Conservation (phyloP, 2,113 vertebrate species). For the Pagrus major region DNA sequence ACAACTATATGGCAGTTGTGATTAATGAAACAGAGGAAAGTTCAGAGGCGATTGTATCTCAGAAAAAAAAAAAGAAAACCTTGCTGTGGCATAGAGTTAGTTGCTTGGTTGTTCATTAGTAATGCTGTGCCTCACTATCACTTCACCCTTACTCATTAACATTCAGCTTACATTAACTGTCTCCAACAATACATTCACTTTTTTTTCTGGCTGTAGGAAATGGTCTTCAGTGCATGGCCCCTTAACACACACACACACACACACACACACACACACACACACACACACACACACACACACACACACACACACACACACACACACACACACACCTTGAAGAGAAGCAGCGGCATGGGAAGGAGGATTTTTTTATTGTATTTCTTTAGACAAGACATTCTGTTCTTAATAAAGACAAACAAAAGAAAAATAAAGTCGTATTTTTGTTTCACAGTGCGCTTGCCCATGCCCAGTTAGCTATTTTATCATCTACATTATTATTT, state of each 20-base stretch:
- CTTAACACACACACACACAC: background rate
- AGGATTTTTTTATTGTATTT: no score
- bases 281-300: no score
- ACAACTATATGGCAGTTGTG: background rate
- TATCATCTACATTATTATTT: no score
- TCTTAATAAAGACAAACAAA: background rate
- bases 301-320: no score
- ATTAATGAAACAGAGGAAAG: background rate
- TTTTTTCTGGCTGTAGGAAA: background rate
- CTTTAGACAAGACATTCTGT: no score
- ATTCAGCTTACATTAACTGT: slow-evolving; percentile 21
- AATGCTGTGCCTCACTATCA: background rate
- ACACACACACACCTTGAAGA: no score
- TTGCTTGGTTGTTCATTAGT: background rate
- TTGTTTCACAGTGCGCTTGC: background rate
- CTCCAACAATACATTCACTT: background rate
- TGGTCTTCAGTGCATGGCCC: background rate
- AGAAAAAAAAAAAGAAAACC: no score
- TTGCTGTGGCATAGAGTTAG: background rate
- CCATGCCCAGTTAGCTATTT: background rate
- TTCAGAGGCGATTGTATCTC: background rate
- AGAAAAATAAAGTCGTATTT: background rate
- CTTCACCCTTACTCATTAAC: slow-evolving; percentile 13
- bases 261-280: background rate
- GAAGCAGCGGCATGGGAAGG: background rate